Base-by-base conservation (phyloP, 2,888 invertebrate genomes). In the Dryococelus australis region DNA sequence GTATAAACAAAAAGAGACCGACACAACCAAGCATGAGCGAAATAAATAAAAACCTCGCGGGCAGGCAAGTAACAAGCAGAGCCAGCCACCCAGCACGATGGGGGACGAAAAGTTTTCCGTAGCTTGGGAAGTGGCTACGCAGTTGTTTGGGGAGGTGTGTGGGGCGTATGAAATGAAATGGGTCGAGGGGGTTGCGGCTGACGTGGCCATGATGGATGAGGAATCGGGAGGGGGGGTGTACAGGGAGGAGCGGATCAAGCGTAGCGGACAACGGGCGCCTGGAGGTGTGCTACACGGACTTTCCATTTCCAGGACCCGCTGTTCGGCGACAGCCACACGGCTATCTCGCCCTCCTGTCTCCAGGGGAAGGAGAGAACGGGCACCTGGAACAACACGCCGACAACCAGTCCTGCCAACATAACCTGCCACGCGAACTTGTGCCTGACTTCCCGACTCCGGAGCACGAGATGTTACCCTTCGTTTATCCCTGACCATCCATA, bases 161-260 rank as follows among this genome's bases (percentile, higher is more conserved):
- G 83, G 35, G 83, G 43, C 83, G 83, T 83, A 83, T 83, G 83
- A 83, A 83, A 83, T 83, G 83, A 83, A 83, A 83, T 83, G 28
- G 83, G 43, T 65, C 47, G 80, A 86, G 87, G 80, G 86, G 85
- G 85, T 43, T 84, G 86, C n/a, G 85, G 87, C 43, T 87, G 88
- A 88, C 88, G 86, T 65, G 86, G 87, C 87, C 85, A 88, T 88
- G 88, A 88, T 88, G 88, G 88, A 88, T 88, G 88, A 85, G 87
- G 79, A 28, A 79, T 85, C 53, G 85, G 85, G 85, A 85, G 20
- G 87, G 81, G 47, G 47, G 65, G 65, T 35, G 35, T 3, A 35
- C 35, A 65, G 65, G 65, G 65, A 20, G 65, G 20, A 10, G 65
- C 16, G 65, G n/a, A n/a, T 65, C n/a, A n/a, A 65, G 65, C 65